Conservation (phyloP, 2,888 invertebrate species). For the Prenolepis imparis region DNA sequence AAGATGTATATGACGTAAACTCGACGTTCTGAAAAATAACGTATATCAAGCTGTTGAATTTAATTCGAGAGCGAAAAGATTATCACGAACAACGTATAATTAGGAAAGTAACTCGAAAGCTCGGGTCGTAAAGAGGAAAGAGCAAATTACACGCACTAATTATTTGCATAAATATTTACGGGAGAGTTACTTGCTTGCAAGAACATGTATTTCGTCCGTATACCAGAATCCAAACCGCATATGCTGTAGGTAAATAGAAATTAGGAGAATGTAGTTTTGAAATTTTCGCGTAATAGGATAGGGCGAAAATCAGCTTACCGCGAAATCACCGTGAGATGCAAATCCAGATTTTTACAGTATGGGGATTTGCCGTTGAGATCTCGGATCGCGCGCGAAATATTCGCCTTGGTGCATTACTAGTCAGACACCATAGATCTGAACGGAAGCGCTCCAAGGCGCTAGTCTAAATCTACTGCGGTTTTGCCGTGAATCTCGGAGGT, state of each 20-base stretch:
- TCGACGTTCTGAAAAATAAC: background rate
- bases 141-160: conserved; percentile 43
- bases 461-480: conserved; percentile 68
- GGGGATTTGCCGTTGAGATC: conserved; percentile 44
- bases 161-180: conserved; percentile 51
- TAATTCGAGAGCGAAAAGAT: conserved; percentile 12
- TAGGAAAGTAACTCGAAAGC: conserved; percentile 38
- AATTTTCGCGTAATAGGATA: conserved; percentile 50
- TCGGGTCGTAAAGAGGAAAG: conserved; percentile 20
- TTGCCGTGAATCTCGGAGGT: conserved; percentile 69
- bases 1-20: background rate
- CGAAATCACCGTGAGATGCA: conserved; percentile 46
- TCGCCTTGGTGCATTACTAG: conserved; percentile 66
- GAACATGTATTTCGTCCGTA: conserved; percentile 3
- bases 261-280: conserved; percentile 43
- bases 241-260: conserved; percentile 41
- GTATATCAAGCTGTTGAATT: conserved; percentile 1
- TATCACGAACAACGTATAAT: conserved; percentile 29
- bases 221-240: conserved; percentile 22
- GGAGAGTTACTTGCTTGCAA: conserved; percentile 1
- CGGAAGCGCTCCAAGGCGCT: conserved; percentile 62
- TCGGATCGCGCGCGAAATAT: conserved; percentile 55
- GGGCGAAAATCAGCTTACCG: conserved; percentile 51
- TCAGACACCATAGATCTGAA: conserved; percentile 63
- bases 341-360: conserved; percentile 50